Conservation (phyloP, 2,113 vertebrate species). For the Todiramphus chloris region DNA sequence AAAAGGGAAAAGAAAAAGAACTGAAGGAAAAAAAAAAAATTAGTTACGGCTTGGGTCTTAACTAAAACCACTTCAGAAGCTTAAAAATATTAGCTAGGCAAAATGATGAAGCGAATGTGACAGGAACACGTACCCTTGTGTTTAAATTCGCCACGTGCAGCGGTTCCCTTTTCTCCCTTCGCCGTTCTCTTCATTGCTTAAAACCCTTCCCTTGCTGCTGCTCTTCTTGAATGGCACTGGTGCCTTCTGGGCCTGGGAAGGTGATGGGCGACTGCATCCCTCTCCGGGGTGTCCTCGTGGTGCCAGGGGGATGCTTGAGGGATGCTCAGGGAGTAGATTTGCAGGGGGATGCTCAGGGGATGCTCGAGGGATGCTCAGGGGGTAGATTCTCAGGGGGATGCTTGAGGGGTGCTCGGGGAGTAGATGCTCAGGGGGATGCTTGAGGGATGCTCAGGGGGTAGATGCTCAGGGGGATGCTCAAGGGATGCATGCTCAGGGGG, state of each 20-base stretch:
- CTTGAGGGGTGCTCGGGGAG: no score
- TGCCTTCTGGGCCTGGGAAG: not conserved
- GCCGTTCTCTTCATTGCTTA: not conserved
- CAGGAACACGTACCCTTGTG: fast-evolving
- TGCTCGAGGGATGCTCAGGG: not conserved
- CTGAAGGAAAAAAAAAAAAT: no score
- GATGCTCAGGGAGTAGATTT: not conserved
- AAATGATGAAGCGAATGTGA: not conserved
- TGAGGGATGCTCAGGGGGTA: not conserved
- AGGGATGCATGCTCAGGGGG: no score
- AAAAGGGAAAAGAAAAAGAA: not conserved
- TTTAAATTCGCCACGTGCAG: not conserved
- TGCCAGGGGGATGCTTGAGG: no score
- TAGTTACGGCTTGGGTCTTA: not conserved
- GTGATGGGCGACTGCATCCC: not conserved
- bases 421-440: not conserved
- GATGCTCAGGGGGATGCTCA: not conserved
- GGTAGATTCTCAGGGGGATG: not conserved
- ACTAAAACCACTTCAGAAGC: not conserved
- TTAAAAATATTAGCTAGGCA: not conserved
- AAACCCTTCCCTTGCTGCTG: not conserved
- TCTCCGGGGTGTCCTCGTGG: not conserved
- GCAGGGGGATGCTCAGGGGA: not conserved
- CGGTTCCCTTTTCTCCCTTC: not conserved
- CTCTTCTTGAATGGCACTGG: not conserved